phyloP scores from a whole-genome alignment of 2,113 vertebrate genomes.

The Embiotoca jacksoni region DNA sequence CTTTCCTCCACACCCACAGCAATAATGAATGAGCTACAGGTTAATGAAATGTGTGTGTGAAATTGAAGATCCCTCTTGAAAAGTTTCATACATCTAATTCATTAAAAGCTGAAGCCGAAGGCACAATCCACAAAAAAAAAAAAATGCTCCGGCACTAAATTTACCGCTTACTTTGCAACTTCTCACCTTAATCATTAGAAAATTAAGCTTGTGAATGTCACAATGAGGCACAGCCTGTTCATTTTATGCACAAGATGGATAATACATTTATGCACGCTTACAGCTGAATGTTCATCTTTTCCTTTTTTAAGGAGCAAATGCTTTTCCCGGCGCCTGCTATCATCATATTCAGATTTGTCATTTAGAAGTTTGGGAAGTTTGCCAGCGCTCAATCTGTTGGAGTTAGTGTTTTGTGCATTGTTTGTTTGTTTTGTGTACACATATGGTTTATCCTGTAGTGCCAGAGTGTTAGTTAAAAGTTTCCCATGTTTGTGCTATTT shows the following conservation, averaged over 20 bases:
- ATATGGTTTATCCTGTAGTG: conserved; percentile 55
- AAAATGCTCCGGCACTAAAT: conserved; percentile 44
- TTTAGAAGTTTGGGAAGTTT: conserved; percentile 46
- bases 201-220: conserved; percentile 58
- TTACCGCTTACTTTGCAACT: conserved; percentile 56
- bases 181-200: conserved; percentile 62
- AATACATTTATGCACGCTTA: conserved; percentile 35
- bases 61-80: conserved; percentile 65
- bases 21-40: conserved; percentile 79
- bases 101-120: conserved; percentile 59
- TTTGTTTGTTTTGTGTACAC: conserved; percentile 53
- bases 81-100: conserved; percentile 70
- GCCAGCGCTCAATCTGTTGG: conserved; percentile 64
- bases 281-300: conserved; percentile 57
- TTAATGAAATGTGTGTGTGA: conserved; percentile 78
- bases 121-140: conserved; percentile 42
- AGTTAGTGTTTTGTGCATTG: conserved; percentile 52
- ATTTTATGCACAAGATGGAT: conserved; percentile 62
- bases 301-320: conserved; percentile 46
- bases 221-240: conserved; percentile 53
- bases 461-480: conserved; percentile 57
- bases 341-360: conserved; percentile 60
- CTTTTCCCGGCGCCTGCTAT: conserved; percentile 39
- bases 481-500: conserved; percentile 53
- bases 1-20: conserved; percentile 67